Percentiles rank a stretch among this genome's conserved stretches.
Conservation (phyloP, 1,140 invertebrate species). For the Drosophila asahinai region DNA sequence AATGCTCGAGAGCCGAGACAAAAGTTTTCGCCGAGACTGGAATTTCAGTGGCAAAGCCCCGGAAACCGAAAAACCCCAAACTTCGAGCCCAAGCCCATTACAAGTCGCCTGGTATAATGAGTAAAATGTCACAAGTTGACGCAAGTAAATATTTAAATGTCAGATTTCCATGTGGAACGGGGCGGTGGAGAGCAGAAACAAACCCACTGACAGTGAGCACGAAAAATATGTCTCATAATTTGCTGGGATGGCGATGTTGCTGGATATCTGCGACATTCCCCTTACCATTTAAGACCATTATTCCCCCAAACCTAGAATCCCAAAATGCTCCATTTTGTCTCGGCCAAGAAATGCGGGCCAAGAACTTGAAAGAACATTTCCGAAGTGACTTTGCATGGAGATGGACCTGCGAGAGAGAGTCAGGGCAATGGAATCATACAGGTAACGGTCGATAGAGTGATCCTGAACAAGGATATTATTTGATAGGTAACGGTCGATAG, state of each 20-base stretch:
- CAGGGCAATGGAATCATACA: neutral
- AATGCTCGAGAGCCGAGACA: constrained; percentile 31
- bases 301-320: constrained; percentile 2
- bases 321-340: constrained; percentile 1
- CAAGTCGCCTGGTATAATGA: constrained; percentile 62
- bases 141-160: constrained; percentile 85
- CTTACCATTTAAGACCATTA: neutral
- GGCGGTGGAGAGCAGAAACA: constrained; percentile 1
- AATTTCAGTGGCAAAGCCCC: constrained; percentile 24
- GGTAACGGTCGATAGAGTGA: neutral
- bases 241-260: constrained; percentile 20
- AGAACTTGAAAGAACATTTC: constrained; percentile 63
- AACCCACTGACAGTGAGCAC: constrained; percentile 31
- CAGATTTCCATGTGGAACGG: constrained; percentile 73
- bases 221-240: constrained; percentile 80
- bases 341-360: constrained; percentile 62
- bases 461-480: neutral
- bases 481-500: neutral
- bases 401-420: constrained; percentile 13
- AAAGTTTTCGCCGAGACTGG: constrained; percentile 49
- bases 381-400: constrained; percentile 46
- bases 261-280: constrained; percentile 39
- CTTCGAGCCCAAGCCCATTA: constrained; percentile 16
- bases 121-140: constrained; percentile 83
- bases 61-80: constrained; percentile 11